Evolutionary conservation across 2,888 invertebrate genomes (phyloP).

Genomic region (Dascillus cervinus): DNA sequence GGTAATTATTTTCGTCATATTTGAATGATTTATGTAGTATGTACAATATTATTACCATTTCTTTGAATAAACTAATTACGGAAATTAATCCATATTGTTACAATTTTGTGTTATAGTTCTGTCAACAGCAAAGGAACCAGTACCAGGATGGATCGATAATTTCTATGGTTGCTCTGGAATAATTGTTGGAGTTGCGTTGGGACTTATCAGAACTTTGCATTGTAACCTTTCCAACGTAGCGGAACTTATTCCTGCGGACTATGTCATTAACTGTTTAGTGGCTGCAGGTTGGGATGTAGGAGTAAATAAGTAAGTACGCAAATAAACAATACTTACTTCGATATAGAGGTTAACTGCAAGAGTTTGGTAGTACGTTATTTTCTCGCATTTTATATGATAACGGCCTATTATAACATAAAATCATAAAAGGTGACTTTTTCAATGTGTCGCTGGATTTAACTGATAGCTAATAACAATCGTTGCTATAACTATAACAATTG

Average conservation of each 20-base stretch:
- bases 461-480: no score
- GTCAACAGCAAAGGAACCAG: conserved; percentile 36
- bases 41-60: neutral
- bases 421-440: neutral
- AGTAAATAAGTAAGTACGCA: conserved; percentile 1
- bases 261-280: conserved; percentile 73
- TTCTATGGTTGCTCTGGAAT: conserved; percentile 53
- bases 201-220: conserved; percentile 53
- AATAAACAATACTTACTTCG: no score
- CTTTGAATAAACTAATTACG: conserved; percentile 25
- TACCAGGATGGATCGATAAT: conserved; percentile 63
- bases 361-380: no score
- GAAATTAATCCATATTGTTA: neutral
- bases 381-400: no score
- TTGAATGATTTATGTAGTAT: conserved; percentile 3
- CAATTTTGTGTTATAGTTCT: conserved; percentile 23
- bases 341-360: no score
- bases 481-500: no score
- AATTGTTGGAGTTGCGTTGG: conserved; percentile 46
- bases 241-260: conserved; percentile 68
- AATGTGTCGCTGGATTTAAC: no score
- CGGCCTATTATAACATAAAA: neutral
- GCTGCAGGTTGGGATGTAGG: conserved; percentile 59
- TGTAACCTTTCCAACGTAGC: conserved; percentile 47
- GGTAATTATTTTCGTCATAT: no score